phyloP scores from a whole-genome alignment of 2,888 invertebrate species.

The Plemyria rubiginata region DNA sequence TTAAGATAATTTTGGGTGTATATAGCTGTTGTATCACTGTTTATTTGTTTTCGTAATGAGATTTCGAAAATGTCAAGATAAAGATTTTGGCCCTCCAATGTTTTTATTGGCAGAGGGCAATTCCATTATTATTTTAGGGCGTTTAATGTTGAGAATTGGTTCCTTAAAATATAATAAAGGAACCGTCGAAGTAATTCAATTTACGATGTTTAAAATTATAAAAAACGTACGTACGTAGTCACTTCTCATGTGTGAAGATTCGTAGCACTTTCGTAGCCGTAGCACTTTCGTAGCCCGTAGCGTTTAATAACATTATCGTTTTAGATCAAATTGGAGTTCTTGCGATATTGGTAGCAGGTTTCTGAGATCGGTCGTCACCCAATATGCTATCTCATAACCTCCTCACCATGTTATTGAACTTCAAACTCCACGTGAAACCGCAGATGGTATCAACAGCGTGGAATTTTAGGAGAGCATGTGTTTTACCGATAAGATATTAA shows the following conservation, averaged over 20 bases:
- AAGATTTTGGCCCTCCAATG: not conserved
- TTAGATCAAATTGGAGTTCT: slow-evolving; percentile 59
- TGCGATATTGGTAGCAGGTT: slow-evolving; percentile 59
- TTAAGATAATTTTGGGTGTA: not conserved
- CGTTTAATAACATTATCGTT: slow-evolving; percentile 60
- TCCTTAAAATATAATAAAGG: not conserved
- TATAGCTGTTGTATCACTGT: not conserved
- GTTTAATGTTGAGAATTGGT: not conserved
- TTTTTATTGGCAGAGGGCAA: not conserved
- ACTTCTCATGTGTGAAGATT: not conserved
- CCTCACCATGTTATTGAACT: slow-evolving; percentile 54
- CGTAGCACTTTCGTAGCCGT: slow-evolving; percentile 34
- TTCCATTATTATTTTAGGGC: not conserved
- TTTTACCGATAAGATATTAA: not conserved
- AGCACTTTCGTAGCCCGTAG: slow-evolving; percentile 62
- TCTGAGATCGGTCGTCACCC: slow-evolving; percentile 67
- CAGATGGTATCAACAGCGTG: not conserved
- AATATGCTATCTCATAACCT: slow-evolving; percentile 65
- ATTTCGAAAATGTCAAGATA: not conserved
- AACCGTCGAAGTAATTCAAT: not conserved
- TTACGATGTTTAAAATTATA: not conserved
- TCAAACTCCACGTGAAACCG: slow-evolving; percentile 23
- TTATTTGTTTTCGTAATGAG: slow-evolving; percentile 21
- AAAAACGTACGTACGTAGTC: not conserved
- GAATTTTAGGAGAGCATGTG: not conserved